Conservation (phyloP, 2,113 vertebrate species). For the Panthera uncia region DNA sequence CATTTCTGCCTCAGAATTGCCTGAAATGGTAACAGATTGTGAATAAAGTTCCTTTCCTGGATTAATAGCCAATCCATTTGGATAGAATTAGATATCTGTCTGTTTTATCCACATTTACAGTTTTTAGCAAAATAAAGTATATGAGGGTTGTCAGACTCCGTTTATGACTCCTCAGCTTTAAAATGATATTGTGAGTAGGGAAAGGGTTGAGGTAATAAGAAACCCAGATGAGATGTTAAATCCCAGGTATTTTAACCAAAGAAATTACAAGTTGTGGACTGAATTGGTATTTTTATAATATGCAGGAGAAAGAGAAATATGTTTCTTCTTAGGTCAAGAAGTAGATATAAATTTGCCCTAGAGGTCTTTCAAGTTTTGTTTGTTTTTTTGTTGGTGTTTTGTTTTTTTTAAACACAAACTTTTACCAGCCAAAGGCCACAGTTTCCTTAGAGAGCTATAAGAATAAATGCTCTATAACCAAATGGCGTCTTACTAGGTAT, state of each 20-base stretch:
- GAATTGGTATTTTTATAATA: background rate
- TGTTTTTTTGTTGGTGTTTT: background rate
- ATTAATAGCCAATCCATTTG: background rate
- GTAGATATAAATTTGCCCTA: background rate
- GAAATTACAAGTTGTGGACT: background rate
- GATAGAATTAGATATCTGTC: background rate
- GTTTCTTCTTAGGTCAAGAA: background rate
- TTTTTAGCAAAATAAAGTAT: background rate
- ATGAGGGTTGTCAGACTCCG: background rate
- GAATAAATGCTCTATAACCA: background rate
- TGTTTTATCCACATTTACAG: background rate
- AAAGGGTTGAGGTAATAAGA: background rate
- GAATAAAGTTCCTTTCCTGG: constrained; percentile 16
- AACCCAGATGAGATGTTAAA: background rate
- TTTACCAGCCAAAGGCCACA: background rate
- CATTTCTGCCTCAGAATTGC: background rate
- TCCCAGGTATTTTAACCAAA: background rate
- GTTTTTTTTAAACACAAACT: background rate
- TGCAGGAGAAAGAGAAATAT: background rate
- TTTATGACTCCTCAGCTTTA: background rate
- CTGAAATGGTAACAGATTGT: background rate
- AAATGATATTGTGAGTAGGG: background rate
- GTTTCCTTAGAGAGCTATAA: background rate
- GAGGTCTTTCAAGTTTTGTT: background rate
- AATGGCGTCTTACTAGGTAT: background rate